These are phyloP conservation scores for Phrixothrix hirtus DNA, from an alignment of 2,888 invertebrate species.

Conservation along the genomic window DNA sequence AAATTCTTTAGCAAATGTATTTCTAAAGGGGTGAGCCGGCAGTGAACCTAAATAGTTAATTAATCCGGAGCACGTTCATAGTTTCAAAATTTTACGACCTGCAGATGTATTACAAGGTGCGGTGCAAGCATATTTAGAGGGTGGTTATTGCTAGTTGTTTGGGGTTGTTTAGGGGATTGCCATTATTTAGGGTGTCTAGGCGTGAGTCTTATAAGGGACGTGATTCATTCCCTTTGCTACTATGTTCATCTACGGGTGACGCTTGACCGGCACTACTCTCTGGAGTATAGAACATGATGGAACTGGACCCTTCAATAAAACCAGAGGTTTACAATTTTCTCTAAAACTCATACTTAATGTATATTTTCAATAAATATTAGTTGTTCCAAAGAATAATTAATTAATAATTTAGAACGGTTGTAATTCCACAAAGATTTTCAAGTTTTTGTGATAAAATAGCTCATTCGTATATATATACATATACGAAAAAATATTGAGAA, in stretches of 20 bases:
- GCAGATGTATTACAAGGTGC: constrained; percentile 29
- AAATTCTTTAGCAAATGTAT: no score
- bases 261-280: constrained; percentile 24
- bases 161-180: constrained; percentile 39
- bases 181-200: constrained; percentile 37
- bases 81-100: constrained; percentile 18
- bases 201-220: constrained; percentile 37
- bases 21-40: constrained; percentile 4
- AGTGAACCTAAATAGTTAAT: constrained; percentile 17
- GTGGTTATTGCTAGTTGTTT: constrained; percentile 33
- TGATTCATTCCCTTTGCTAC: constrained; percentile 42
- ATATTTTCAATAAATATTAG: no score
- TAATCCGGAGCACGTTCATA: constrained; percentile 15
- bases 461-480: no score
- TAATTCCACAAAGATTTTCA: no score
- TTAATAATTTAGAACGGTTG: no score
- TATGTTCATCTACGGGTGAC: constrained; percentile 35
- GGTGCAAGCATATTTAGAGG: constrained; percentile 26
- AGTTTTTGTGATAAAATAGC: no score
- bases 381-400: no score
- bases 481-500: no score
- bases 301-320: constrained; percentile 13
- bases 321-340: constrained; percentile 7
- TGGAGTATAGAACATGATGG: constrained; percentile 18
- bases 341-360: no score